Percentiles rank a stretch among this genome's conserved stretches.
Conservation (phyloP, 2,113 vertebrate species). For the Micromys minutus region DNA sequence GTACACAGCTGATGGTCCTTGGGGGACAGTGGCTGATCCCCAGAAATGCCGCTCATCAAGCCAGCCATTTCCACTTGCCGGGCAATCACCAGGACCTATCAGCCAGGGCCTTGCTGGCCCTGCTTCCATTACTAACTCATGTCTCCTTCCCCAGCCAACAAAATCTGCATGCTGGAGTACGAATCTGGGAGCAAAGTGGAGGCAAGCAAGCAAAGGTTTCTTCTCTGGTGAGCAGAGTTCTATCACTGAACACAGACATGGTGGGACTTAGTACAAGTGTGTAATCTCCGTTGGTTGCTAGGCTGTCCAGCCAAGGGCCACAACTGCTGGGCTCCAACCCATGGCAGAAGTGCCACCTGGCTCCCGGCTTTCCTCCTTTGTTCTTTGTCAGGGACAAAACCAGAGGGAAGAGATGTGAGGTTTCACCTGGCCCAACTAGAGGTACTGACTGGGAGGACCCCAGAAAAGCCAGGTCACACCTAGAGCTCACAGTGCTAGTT, state of each 20-base stretch:
- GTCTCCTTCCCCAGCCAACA: not conserved
- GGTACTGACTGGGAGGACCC: fast-evolving
- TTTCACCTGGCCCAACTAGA: not conserved
- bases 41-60: fast-evolving
- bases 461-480: not conserved
- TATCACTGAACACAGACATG: not conserved
- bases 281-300: not conserved
- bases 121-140: not conserved
- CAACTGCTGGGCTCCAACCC: fast-evolving
- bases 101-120: not conserved
- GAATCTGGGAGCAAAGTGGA: not conserved
- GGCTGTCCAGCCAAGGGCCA: not conserved
- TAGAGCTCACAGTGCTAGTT: too few relatives aligned
- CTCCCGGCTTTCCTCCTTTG: not conserved
- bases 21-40: not conserved
- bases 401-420: fast-evolving
- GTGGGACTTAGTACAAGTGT: not conserved
- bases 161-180: not conserved
- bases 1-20: too few relatives aligned
- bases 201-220: not conserved
- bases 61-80: not conserved
- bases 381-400: not conserved
- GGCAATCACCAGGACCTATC: not conserved
- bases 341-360: not conserved
- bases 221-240: not conserved